Conservation (phyloP, 2,888 invertebrate species). For the Spatulosminthurus flaviceps region DNA sequence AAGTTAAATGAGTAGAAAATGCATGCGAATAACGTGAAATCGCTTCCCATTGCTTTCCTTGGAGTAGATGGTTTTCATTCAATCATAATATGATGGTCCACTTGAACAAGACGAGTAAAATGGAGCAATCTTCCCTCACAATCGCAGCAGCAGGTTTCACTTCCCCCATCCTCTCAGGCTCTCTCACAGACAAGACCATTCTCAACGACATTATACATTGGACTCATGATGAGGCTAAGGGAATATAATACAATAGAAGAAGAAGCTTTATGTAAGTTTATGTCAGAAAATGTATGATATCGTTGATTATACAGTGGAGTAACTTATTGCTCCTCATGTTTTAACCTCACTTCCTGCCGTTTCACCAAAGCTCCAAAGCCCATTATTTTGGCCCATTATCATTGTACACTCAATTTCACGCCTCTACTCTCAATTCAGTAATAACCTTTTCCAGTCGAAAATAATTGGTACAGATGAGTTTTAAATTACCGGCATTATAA, state of each 20-base stretch:
- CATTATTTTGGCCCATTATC: not conserved
- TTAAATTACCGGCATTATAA: slow-evolving; percentile 7
- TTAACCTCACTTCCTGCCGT: slow-evolving; percentile 18
- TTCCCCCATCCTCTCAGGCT: slow-evolving; percentile 4
- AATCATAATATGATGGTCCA: slow-evolving; percentile 7
- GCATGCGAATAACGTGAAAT: slow-evolving; percentile 14
- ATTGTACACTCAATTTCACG: not conserved
- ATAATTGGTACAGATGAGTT: slow-evolving; percentile 18
- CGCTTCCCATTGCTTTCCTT: slow-evolving; percentile 9
- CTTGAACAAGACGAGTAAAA: slow-evolving; percentile 1
- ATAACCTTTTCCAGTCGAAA: slow-evolving; percentile 14
- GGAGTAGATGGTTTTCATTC: not conserved
- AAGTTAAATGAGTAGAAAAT: not conserved
- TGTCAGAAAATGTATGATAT: not conserved
- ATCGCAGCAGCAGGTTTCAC: slow-evolving; percentile 13
- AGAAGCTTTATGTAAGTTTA: slow-evolving; percentile 1
- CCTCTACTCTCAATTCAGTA: not conserved
- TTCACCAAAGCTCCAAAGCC: not conserved
- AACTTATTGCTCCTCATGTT: slow-evolving; percentile 13
- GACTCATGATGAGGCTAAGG: too few relatives aligned
- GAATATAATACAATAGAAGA: too few relatives aligned
- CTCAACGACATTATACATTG: too few relatives aligned
- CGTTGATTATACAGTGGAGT: not conserved
- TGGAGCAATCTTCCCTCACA: not conserved
- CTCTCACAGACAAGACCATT: not conserved